phyloP scores from a whole-genome alignment of 2,888 invertebrate species.

The Tubulanus polymorphus region DNA sequence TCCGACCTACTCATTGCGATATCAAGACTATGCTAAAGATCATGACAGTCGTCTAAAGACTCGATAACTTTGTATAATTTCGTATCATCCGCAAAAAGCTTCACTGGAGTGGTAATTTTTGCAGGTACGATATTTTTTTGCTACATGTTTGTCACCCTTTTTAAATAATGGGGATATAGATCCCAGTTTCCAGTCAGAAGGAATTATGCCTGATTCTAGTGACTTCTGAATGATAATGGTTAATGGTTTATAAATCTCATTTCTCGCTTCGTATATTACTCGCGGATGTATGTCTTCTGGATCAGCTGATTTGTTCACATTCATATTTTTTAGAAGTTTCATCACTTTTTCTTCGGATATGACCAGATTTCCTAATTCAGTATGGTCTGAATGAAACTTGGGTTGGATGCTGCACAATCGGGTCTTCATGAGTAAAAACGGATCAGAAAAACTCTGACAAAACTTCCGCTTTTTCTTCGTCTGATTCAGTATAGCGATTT shows the following conservation, averaged over 20 bases:
- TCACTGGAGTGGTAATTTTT: neutral
- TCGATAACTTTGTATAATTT: too few relatives aligned
- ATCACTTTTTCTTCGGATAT: neutral
- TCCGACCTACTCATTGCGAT: too few relatives aligned
- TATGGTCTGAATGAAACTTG: too few relatives aligned
- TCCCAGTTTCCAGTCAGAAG: conserved; percentile 8
- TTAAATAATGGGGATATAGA: conserved; percentile 2
- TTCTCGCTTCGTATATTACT: neutral
- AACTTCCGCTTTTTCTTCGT: too few relatives aligned
- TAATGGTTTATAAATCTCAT: neutral
- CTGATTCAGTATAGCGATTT: too few relatives aligned
- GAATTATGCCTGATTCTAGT: neutral
- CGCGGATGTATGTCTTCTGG: conserved; percentile 1
- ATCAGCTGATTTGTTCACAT: neutral
- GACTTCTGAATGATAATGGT: conserved; percentile 1
- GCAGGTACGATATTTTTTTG: conserved; percentile 8
- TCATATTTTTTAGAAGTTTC: neutral
- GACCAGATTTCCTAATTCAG: neutral
- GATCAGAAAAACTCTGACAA: too few relatives aligned
- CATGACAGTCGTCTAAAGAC: conserved; percentile 8
- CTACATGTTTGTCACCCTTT: neutral
- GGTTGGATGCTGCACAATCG: too few relatives aligned
- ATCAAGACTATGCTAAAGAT: too few relatives aligned
- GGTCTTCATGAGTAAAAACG: too few relatives aligned
- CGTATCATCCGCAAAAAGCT: conserved; percentile 17